A percentile compares a stretch with the other conserved stretches of the same genome.
These are phyloP conservation scores for Erebia epiphron DNA, from an alignment of 2,888 invertebrate genomes.

Conservation along the genomic window DNA sequence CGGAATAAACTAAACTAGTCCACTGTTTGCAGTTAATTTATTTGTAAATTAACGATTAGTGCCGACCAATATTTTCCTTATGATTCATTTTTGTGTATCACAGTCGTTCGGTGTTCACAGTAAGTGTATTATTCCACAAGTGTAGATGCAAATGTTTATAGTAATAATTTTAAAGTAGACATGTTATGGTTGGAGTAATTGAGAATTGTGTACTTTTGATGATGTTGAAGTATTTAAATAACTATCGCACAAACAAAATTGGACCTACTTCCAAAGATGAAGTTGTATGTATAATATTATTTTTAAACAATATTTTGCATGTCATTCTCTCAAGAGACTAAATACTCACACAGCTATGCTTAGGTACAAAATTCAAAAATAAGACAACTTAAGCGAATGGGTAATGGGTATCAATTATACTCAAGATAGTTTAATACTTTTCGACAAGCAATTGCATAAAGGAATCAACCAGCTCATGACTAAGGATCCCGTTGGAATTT, in stretches of 20 bases:
- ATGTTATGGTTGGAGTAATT: conserved; percentile 59
- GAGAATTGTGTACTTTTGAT: conserved; percentile 51
- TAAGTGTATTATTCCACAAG: conserved; percentile 38
- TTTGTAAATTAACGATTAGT: conserved; percentile 67
- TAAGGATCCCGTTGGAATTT: too few relatives aligned
- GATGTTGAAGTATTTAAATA: conserved; percentile 62
- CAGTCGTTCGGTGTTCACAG: conserved; percentile 44
- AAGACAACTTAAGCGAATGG: too few relatives aligned
- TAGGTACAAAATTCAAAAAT: too few relatives aligned
- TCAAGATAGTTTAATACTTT: too few relatives aligned
- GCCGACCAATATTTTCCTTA: conserved; percentile 71
- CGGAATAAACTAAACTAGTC: conserved; percentile 60
- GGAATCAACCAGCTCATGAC: too few relatives aligned
- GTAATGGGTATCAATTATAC: too few relatives aligned
- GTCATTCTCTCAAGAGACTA: not conserved
- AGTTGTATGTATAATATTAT: conserved; percentile 42
- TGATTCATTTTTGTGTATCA: conserved; percentile 58
- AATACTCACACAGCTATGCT: not conserved
- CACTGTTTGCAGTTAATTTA: conserved; percentile 61
- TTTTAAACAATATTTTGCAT: conserved; percentile 1
- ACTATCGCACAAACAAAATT: conserved; percentile 45
- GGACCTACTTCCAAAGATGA: conserved; percentile 40
- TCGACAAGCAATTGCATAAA: too few relatives aligned
- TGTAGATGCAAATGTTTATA: conserved; percentile 16
- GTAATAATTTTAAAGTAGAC: not conserved